These are phyloP conservation scores for Potamilus streckersoni DNA, from an alignment of 1,140 invertebrate species.

Conservation along the genomic window DNA sequence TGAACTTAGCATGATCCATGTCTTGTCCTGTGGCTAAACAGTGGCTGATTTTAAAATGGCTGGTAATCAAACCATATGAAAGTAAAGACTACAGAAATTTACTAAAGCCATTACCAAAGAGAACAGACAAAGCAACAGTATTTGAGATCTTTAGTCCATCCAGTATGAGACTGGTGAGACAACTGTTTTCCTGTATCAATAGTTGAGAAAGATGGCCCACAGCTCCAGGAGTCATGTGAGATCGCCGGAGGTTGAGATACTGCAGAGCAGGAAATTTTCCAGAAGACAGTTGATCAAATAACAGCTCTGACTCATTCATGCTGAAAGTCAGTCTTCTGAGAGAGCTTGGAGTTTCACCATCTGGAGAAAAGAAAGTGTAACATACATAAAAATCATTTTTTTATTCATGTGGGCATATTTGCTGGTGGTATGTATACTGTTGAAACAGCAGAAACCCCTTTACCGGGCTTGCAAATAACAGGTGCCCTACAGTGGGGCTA, in stretches of 20 bases:
- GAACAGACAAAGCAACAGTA: slow-evolving; percentile 38
- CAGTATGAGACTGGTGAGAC: slow-evolving; percentile 46
- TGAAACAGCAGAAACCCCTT: too few relatives aligned
- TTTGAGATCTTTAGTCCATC: slow-evolving; percentile 55
- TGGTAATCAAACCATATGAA: background rate
- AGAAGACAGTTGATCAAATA: slow-evolving; percentile 31
- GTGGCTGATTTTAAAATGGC: too few relatives aligned
- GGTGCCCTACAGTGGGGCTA: too few relatives aligned
- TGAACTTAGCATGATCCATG: too few relatives aligned
- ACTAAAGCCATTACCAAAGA: slow-evolving; percentile 40
- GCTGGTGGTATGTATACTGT: too few relatives aligned
- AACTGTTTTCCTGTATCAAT: slow-evolving; percentile 13
- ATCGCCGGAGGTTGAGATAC: slow-evolving; percentile 51
- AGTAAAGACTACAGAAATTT: background rate
- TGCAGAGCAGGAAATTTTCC: slow-evolving; percentile 34
- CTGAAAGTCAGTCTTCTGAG: slow-evolving; percentile 41
- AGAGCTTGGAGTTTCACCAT: slow-evolving; percentile 21
- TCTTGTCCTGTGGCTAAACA: too few relatives aligned
- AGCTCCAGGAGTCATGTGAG: slow-evolving; percentile 13
- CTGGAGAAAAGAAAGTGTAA: slow-evolving; percentile 20
- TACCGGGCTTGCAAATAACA: background rate
- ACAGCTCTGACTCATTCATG: slow-evolving; percentile 37
- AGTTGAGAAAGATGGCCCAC: slow-evolving; percentile 16
- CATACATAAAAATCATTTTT: background rate
- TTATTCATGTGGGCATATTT: too few relatives aligned